A percentile compares a stretch with the other conserved stretches of the same genome.
Evolutionary conservation across 2,797 vertebrate genomes (phyloP).

Genomic region (Carduelis carduelis): DNA sequence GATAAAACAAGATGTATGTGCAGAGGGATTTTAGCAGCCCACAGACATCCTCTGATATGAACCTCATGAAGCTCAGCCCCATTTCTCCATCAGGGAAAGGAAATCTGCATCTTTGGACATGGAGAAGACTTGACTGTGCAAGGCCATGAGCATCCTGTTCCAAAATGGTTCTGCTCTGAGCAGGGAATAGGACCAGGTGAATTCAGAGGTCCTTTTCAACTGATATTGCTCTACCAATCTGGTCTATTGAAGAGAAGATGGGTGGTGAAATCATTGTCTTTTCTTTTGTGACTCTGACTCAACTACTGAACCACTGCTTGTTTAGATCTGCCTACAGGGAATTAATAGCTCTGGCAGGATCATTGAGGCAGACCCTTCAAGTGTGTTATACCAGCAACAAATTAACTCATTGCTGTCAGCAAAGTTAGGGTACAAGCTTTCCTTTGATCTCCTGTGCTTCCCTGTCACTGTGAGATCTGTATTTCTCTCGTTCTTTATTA

Average conservation of each 20-base stretch:
- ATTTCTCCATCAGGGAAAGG: background rate
- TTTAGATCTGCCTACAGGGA: background rate
- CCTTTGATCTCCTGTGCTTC: background rate
- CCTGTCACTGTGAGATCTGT: background rate
- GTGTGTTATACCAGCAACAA: background rate
- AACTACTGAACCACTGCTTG: background rate
- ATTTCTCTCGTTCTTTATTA: background rate
- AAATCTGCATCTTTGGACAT: background rate
- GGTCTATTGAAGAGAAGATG: background rate
- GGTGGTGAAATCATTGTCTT: background rate
- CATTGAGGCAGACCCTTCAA: background rate
- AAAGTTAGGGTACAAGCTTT: background rate
- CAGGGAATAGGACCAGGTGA: background rate
- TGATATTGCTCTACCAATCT: background rate
- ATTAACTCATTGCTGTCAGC: background rate
- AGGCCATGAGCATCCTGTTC: background rate
- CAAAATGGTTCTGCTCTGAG: background rate
- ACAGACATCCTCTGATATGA: background rate
- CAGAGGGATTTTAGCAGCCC: background rate
- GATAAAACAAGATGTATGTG: background rate
- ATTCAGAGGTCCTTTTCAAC: background rate
- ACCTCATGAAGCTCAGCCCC: background rate
- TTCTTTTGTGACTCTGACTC: background rate
- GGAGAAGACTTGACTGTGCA: background rate
- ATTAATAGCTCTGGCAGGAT: background rate